Conservation (phyloP, 2,888 invertebrate genomes). For the Aphelenchoides bicaudatus region DNA sequence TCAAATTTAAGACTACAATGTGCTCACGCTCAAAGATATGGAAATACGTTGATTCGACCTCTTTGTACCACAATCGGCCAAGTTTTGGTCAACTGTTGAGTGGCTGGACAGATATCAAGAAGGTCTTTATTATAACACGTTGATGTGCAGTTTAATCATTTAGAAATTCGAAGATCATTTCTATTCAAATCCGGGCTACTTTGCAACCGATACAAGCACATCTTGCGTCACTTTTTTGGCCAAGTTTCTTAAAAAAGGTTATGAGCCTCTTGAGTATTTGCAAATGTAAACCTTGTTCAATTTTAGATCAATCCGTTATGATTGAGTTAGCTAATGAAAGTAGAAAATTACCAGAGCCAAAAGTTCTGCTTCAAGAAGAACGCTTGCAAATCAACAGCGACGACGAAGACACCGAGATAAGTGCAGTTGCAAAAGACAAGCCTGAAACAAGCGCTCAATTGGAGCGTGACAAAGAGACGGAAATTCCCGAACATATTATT, state of each 20-base stretch:
- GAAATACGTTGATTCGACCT: slow-evolving; percentile 70
- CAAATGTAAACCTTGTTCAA: too few relatives aligned
- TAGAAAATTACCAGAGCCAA: background rate
- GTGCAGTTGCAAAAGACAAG: background rate
- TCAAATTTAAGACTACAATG: slow-evolving; percentile 22
- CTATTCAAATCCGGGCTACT: slow-evolving; percentile 20
- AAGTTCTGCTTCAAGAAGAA: slow-evolving; percentile 2
- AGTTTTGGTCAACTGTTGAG: too few relatives aligned
- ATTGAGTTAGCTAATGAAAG: slow-evolving; percentile 22
- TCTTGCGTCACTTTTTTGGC: slow-evolving; percentile 6
- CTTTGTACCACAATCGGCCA: slow-evolving; percentile 73
- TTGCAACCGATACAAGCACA: background rate
- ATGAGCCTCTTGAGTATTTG: background rate
- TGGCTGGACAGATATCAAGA: slow-evolving; percentile 73
- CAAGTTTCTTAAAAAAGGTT: slow-evolving; percentile 21
- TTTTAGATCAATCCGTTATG: slow-evolving; percentile 23
- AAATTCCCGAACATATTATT: background rate
- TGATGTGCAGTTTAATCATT: slow-evolving; percentile 64
- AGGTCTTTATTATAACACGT: slow-evolving; percentile 68
- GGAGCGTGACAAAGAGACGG: too few relatives aligned
- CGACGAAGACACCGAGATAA: background rate
- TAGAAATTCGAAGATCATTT: slow-evolving; percentile 31
- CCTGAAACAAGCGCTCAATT: too few relatives aligned
- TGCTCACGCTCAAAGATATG: slow-evolving; percentile 71
- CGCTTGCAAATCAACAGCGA: slow-evolving; percentile 13